Conservation (phyloP, 2,113 vertebrate genomes). For the Anoplopoma fimbria region DNA sequence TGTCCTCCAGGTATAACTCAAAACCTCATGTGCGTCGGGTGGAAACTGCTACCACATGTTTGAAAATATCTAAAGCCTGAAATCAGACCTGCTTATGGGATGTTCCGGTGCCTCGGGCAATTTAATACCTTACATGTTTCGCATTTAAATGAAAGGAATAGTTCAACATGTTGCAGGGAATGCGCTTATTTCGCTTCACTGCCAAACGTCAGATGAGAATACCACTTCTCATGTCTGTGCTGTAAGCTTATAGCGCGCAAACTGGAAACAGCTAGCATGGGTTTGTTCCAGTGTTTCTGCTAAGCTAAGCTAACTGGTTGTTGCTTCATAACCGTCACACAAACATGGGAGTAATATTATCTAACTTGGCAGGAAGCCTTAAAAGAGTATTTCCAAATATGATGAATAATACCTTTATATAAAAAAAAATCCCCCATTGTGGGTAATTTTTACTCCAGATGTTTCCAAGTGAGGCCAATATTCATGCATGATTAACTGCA, state of each 20-base stretch:
- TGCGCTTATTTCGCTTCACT: neutral
- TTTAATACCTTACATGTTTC: constrained; percentile 25
- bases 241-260: constrained; percentile 1
- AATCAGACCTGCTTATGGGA: constrained; percentile 39
- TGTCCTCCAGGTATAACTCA: constrained; percentile 43
- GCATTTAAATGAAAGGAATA: constrained; percentile 6
- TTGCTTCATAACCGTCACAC: neutral
- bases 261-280: neutral
- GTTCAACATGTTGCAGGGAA: neutral
- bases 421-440: neutral
- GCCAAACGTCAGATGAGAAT: constrained; percentile 11
- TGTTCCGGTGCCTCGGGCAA: constrained; percentile 27
- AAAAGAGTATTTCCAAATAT: neutral
- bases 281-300: neutral
- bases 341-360: neutral
- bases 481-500: neutral
- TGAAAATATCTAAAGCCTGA: constrained; percentile 56
- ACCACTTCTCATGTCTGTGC: neutral
- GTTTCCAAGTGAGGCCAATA: neutral
- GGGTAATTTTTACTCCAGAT: neutral
- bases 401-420: neutral
- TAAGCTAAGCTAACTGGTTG: neutral
- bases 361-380: neutral
- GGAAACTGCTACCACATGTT: constrained; percentile 39
- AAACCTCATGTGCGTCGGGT: constrained; percentile 20